A percentile compares a stretch with the other conserved stretches of the same genome.
Evolutionary conservation across 2,113 vertebrate species (phyloP).

Genomic region (Passerina amoena): DNA sequence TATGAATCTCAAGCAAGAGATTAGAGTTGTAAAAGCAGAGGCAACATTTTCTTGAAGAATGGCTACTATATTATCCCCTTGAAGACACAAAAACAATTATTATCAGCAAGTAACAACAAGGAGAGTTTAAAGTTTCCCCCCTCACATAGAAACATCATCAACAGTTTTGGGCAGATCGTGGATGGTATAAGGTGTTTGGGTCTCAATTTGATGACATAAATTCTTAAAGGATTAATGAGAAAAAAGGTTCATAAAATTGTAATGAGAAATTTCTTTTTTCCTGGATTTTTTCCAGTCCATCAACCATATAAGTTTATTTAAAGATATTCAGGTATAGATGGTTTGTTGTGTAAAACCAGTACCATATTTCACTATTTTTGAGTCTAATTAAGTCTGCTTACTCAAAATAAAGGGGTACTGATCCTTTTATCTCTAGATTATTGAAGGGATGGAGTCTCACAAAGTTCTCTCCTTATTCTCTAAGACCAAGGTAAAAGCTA

Average conservation of each 20-base stretch:
- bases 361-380: not conserved
- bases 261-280: not conserved
- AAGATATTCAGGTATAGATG: not conserved
- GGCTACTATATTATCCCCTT: not conserved
- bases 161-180: not conserved
- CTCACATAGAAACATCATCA: not conserved
- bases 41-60: constrained; percentile 1
- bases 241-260: not conserved
- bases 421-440: not conserved
- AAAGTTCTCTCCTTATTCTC: not conserved
- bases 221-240: not conserved
- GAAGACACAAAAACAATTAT: not conserved
- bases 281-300: not conserved
- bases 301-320: not conserved
- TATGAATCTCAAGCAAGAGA: not conserved
- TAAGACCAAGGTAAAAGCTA: not conserved
- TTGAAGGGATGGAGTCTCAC: not conserved
- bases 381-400: not conserved
- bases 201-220: not conserved
- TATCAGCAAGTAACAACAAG: not conserved
- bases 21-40: not conserved
- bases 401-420: not conserved
- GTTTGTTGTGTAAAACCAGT: not conserved
- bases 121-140: not conserved
- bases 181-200: not conserved